A percentile compares a stretch with the other conserved stretches of the same genome.
phyloP scores from a whole-genome alignment of 2,888 invertebrate species.

The Leucozona laternaria region DNA sequence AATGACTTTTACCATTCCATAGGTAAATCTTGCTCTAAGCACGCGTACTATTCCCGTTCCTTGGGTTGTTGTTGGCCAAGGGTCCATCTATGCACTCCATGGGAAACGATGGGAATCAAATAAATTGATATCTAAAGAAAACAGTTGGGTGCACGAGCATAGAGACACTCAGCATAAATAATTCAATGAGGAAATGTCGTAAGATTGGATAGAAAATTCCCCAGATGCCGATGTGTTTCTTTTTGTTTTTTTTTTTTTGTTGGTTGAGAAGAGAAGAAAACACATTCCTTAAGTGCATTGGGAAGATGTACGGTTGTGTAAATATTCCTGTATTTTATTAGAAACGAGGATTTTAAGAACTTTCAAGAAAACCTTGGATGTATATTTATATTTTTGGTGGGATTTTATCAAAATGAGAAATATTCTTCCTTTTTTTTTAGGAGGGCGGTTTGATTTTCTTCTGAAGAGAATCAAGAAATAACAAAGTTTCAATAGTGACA shows the following conservation, averaged over 20 bases:
- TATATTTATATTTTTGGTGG: background rate
- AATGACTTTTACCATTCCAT: constrained; percentile 20
- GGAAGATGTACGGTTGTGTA: constrained; percentile 23
- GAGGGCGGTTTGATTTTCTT: background rate
- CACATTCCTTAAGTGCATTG: constrained; percentile 57
- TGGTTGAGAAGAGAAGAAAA: background rate
- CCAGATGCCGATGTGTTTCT: constrained; percentile 39
- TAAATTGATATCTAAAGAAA: constrained; percentile 64
- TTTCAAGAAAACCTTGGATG: background rate
- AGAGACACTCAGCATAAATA: constrained; percentile 21
- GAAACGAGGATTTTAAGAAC: background rate
- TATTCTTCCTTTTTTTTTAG: background rate
- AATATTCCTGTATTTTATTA: constrained; percentile 26
- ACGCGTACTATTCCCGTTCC: constrained; percentile 25
- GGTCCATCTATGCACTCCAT: constrained; percentile 22
- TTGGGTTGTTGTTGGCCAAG: background rate
- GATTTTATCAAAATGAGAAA: constrained; percentile 2
- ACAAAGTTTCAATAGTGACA: background rate
- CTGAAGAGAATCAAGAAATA: background rate
- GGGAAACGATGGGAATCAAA: constrained; percentile 53
- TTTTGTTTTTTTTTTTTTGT: background rate
- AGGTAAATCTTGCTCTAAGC: constrained; percentile 64
- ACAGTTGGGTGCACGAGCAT: constrained; percentile 44
- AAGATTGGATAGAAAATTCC: constrained; percentile 55
- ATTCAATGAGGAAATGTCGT: constrained; percentile 44